A percentile compares a stretch with the other conserved stretches of the same genome.
Conservation (phyloP, 2,797 vertebrate species). For the Myripristis jacobus region DNA sequence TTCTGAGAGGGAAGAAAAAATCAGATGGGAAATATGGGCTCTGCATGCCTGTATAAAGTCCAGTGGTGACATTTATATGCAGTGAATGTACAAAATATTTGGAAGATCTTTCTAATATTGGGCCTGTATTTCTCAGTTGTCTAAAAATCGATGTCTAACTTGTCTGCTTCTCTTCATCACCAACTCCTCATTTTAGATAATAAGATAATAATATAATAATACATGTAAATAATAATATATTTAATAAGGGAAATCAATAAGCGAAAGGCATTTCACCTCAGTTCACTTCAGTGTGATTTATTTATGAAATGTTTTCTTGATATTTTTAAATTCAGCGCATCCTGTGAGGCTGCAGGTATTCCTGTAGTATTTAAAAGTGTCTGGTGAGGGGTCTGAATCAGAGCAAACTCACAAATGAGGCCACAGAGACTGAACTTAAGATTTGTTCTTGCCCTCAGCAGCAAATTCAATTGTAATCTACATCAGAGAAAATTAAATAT, state of each 20-base stretch:
- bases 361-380: not conserved
- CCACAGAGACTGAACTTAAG: not conserved
- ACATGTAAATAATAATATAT: no score
- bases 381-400: not conserved
- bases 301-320: not conserved
- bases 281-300: not conserved
- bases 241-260: conserved; percentile 21
- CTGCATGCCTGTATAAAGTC: not conserved
- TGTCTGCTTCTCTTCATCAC: not conserved
- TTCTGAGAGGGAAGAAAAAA: not conserved
- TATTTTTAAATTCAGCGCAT: not conserved
- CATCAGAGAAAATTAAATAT: conserved; percentile 43
- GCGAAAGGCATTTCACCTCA: not conserved
- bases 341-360: not conserved
- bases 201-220: no score
- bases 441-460: not conserved
- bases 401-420: conserved; percentile 20
- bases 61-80: not conserved
- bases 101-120: no score
- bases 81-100: no score
- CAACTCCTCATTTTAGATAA: conserved; percentile 8
- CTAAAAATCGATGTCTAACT: not conserved
- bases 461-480: conserved; percentile 42
- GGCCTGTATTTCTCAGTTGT: no score
- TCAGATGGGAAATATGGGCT: not conserved